Percentiles rank a stretch among this genome's conserved stretches.
phyloP scores from a whole-genome alignment of 2,113 vertebrate genomes.

The Camelus dromedarius region DNA sequence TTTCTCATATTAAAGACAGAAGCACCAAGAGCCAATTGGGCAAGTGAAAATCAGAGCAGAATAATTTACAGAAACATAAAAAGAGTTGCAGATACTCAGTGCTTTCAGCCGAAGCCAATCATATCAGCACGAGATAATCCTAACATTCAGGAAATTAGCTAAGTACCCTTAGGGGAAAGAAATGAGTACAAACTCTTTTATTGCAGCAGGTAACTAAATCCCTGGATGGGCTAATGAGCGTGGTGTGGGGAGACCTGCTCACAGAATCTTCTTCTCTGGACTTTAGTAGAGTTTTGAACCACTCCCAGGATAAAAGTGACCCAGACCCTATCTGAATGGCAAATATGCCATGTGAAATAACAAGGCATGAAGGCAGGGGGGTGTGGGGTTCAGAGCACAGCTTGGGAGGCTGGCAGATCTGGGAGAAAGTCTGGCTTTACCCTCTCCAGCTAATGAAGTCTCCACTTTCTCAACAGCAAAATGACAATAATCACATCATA shows the following conservation, averaged over 20 bases:
- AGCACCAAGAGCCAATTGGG: slow-evolving; percentile 39
- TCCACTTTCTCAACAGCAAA: slow-evolving; percentile 22
- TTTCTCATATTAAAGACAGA: slow-evolving; percentile 69
- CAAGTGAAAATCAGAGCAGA: slow-evolving; percentile 59
- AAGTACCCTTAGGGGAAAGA: slow-evolving; percentile 47
- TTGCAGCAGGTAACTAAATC: slow-evolving; percentile 46
- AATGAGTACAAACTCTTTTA: slow-evolving; percentile 53
- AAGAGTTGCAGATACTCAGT: slow-evolving; percentile 49
- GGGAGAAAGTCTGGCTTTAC: background rate
- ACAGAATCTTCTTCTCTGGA: background rate
- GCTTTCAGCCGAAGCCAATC: slow-evolving; percentile 60
- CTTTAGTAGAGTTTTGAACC: background rate
- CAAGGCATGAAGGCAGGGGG: background rate
- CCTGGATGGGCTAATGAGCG: slow-evolving; percentile 7
- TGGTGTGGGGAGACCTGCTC: background rate
- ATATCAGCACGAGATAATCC: slow-evolving; percentile 70
- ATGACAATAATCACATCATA: background rate
- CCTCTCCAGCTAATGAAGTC: background rate
- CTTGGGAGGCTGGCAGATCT: background rate
- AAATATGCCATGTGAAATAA: background rate
- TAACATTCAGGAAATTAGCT: slow-evolving; percentile 75
- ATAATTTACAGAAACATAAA: slow-evolving; percentile 60
- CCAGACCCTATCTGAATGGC: background rate
- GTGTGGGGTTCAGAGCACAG: background rate
- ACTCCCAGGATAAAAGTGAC: background rate